Base-by-base conservation (phyloP, 2,797 vertebrate genomes). In the Acomys russatus region DNA sequence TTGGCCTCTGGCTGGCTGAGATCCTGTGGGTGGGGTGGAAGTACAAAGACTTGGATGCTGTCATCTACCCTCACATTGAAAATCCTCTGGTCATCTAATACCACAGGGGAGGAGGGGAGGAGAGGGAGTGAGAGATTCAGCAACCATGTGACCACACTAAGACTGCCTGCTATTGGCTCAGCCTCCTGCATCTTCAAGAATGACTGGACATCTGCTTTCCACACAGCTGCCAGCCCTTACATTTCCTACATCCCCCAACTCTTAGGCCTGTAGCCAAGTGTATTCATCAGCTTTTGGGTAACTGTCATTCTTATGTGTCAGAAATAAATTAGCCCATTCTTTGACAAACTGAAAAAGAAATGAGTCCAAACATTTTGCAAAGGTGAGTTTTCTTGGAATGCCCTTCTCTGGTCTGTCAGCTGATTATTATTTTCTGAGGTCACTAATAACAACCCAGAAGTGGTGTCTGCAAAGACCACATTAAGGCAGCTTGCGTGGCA, bases 341-440 rank as follows among this genome's bases (percentile, higher is more conserved):
- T 54, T 51, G 28, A 59, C 28, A 44, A 91, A 66, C 44, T 49
- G 54, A 79, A 90, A 30, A 35, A 20, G 14, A 76, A 85, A 33
- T 54, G 15, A 9, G 38, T 80, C 28, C 90, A 83, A 88, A 90
- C 63, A 70, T 63, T 88, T 88, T 90, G 44, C 73, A 35, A 77
- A 12, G 64, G 38, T 38, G 89, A 61, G 49, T 90, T 96, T 97
- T 96, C 95, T 96, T 35, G 38, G 92, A 95, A 93, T 93, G 91
- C 10, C 23, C 33, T 44, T 89, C 96, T 93, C 54, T 44, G 54
- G 79, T 6, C 15, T 71, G 63, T 68, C 78, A 93, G 88, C 51
- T 97, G 96, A 97, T 97, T 92, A 88, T 78, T 96, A 56, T 95
- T 97, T 97, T 97, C 38, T 0, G 83, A 97, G 71, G 89, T 88